Evolutionary conservation across 2,113 vertebrate species (phyloP), one percentile per base, ranked within the genome.

Genomic region (Xiphophorus couchianus): DNA sequence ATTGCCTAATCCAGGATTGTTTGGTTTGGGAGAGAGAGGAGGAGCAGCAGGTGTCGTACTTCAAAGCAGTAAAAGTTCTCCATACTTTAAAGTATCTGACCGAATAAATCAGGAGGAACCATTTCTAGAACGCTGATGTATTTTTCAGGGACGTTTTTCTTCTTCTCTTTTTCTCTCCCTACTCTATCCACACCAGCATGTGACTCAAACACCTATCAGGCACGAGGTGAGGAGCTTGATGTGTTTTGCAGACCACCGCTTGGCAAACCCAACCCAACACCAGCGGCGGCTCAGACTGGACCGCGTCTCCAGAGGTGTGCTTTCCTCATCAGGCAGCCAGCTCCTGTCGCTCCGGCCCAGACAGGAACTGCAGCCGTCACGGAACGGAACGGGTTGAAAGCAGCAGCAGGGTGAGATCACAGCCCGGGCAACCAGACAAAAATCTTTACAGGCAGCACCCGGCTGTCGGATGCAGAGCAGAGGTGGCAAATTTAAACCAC

Each of bases 241-340:
- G 81, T 12, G 10, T 89, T 89, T 84, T 54, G 39, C 88, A 89
- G 87, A 35, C 80, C 61, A 82, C 66, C 27, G 25, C 62, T 11
- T 76, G 63, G 51, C 3, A 3, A 30, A 30, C 30, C 30, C 30
- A 30, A 73, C 69, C 29, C 3, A 72, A n/a, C 73, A 51, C 66
- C 67, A 74, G 62, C 76, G 80, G 76, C 71, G 39, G 60, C 44
- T 33, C 82, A 83, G 82, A 86, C 88, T 63, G 75, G 86, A 85
- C 78, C 10, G 63, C 64, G 70, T 64, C 65, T 85, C 84, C 88
- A 76, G 86, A 86, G 81, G 84, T 90, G 74, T 87, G 86, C 76
- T 88, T 89, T 89, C 84, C 74, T 78, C 87, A 89, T 89, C 82
- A 88, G 74, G 51, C 71, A 0, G 54, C 11, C 51, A n/a, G 62